Base-by-base conservation (phyloP, 2,113 vertebrate genomes). In the Amphilophus citrinellus region DNA sequence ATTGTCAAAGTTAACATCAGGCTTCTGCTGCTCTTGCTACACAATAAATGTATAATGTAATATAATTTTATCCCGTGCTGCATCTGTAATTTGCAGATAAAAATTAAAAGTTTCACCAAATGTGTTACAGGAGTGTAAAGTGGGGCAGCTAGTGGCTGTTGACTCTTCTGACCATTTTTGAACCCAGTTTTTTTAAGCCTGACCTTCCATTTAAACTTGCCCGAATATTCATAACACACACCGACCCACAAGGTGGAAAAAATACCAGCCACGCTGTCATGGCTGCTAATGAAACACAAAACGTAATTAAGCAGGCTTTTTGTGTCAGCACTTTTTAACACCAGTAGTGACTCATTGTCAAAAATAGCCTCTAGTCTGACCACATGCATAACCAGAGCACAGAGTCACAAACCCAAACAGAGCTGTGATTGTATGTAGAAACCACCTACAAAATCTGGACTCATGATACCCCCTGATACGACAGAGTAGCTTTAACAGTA, bases 181-280 rank as follows among this genome's bases (percentile, higher is more conserved):
- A 42, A 13, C 35, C 37, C 0, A 2, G 22, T 39, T 65, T 39
- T 39, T 35, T 63, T 37, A 14, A 65, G 20, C 20, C 13, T 14
- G 35, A 39, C 13, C 61, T 65, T 65, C 35, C 39, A 8, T 65
- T 42, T 14, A 65, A 42, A 65, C n/a, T 44, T n/a, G 20, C 37
- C n/a, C 42, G 32, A 1, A 6, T 53, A 73, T 0, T n/a, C 24
- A 1, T 53, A 11, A 56, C 10, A 32, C 66, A 73, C 47, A 8
- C 17, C 20, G 6, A 53, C 27, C 27, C 17, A 73, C 44, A 32
- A 73, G 66, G 27, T 53, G 66, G 44, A 32, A 32, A 73, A 27
- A 32, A 30, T 0, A 53, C 47, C 66, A 32, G 50, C 44, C 66
- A 2, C 47, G 66, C 10, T 20, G 66, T 73, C 11, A 0, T 0